A percentile compares a stretch with the other conserved stretches of the same genome.
These are phyloP conservation scores for Sialis lutaria DNA, from an alignment of 2,888 invertebrate genomes.

Conservation along the genomic window DNA sequence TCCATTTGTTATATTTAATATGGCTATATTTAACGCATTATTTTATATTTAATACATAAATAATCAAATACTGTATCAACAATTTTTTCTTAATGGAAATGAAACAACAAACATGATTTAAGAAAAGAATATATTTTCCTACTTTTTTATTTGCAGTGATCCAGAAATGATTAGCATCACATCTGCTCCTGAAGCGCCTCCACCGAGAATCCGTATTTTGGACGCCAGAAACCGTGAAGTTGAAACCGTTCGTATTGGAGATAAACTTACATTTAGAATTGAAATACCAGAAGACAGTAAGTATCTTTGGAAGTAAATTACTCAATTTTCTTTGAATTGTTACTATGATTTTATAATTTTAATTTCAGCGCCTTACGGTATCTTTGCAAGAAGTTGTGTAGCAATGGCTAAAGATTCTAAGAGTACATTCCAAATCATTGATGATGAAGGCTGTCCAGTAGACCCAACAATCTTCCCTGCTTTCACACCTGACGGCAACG, in stretches of 20 bases:
- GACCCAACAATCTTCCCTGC: constrained; percentile 89
- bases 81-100: not conserved
- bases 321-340: not conserved
- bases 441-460: constrained; percentile 87
- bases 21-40: too few relatives aligned
- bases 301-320: constrained; percentile 18
- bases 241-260: constrained; percentile 87
- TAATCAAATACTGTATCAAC: too few relatives aligned
- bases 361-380: constrained; percentile 76
- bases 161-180: constrained; percentile 94
- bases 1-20: too few relatives aligned
- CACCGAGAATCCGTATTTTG: constrained; percentile 82
- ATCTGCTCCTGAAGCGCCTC: constrained; percentile 86
- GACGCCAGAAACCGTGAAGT: constrained; percentile 76
- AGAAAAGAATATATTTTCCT: not conserved
- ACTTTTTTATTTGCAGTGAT: constrained; percentile 37
- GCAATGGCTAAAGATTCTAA: constrained; percentile 95
- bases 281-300: constrained; percentile 93
- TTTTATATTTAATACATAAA: too few relatives aligned
- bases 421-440: constrained; percentile 90
- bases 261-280: constrained; percentile 86
- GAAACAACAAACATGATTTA: not conserved
- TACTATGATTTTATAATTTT: not conserved
- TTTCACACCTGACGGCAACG: constrained; percentile 79
- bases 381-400: constrained; percentile 87